Evolutionary conservation across 2,797 vertebrate species (phyloP), one percentile per base, ranked within the genome.

Genomic region (Hybognathus amarus): DNA sequence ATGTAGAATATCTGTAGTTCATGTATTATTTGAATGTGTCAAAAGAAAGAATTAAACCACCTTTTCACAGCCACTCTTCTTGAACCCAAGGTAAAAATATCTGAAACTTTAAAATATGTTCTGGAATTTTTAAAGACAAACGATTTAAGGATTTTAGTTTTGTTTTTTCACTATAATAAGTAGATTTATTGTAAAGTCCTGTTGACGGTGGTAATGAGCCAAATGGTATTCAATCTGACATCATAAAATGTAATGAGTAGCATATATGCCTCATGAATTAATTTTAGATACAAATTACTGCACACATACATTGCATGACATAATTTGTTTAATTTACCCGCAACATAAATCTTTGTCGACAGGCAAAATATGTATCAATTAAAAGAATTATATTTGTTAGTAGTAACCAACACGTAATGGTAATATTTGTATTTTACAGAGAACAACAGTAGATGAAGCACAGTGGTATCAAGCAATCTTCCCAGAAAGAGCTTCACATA

Each of bases 321-420:
- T 63, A 7, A 63, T 63, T 30, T 36, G 20, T 79, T 79, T 79
- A 67, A 68, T 79, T 38, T 67, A 50, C 47, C 9, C 18, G 47
- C 30, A 30, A 50, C 59, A 64, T 13, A 22, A n/a, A 45, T 47
- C 11, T 47, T 36, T 33, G 11, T 22, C 76, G 66, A 27, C 59
- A 7, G 5, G 24, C 56, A 61, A 12, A 78, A 79, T 15, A 18
- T 66, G 27, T 30, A 52, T 50, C 12, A 52, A 5, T 12, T 36
- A 12, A 36, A 45, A 67, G 30, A 36, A 27, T 54, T 68, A 20
- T 54, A 38, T 68, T 6, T 24, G 15, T 24, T 12, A 77, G 40
- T 64, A 36, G 27, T 27, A 50, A 47, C 5, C 20, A 63, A 77
- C 36, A 18, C 8, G 1, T 18, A 56, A 42, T 33, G 38, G 12